These are phyloP conservation scores for Troides oblongomaculatus DNA, from an alignment of 2,888 invertebrate species.

Conservation along the genomic window DNA sequence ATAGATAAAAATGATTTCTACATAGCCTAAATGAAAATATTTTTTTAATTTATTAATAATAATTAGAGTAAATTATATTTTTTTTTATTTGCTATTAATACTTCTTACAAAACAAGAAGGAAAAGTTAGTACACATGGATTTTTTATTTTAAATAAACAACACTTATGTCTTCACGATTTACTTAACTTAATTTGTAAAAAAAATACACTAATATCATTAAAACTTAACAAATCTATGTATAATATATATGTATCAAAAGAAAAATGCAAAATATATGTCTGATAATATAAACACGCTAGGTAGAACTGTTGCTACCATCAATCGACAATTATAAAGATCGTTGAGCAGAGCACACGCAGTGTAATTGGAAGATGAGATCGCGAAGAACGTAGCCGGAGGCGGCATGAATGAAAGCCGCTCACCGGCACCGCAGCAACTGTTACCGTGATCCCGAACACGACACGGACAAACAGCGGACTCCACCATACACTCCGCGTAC, in stretches of 20 bases:
- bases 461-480: slow-evolving; percentile 45
- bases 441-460: slow-evolving; percentile 47
- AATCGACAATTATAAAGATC: slow-evolving; percentile 71
- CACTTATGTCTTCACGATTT: no score
- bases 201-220: neutral
- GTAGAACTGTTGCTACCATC: slow-evolving; percentile 49
- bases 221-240: slow-evolving; percentile 16
- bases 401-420: slow-evolving; percentile 79
- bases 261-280: slow-evolving; percentile 22
- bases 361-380: slow-evolving; percentile 79
- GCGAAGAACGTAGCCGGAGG: slow-evolving; percentile 74
- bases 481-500: slow-evolving; percentile 38
- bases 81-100: no score
- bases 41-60: neutral
- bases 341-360: slow-evolving; percentile 58
- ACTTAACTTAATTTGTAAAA: no score
- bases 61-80: neutral
- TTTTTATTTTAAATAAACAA: no score
- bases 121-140: no score
- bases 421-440: slow-evolving; percentile 65
- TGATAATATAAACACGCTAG: slow-evolving; percentile 30
- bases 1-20: neutral
- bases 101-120: no score
- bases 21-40: no score
- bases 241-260: slow-evolving; percentile 9